Evolutionary conservation across 2,888 invertebrate species (phyloP).

Genomic region (Drosophila bunnanda): DNA sequence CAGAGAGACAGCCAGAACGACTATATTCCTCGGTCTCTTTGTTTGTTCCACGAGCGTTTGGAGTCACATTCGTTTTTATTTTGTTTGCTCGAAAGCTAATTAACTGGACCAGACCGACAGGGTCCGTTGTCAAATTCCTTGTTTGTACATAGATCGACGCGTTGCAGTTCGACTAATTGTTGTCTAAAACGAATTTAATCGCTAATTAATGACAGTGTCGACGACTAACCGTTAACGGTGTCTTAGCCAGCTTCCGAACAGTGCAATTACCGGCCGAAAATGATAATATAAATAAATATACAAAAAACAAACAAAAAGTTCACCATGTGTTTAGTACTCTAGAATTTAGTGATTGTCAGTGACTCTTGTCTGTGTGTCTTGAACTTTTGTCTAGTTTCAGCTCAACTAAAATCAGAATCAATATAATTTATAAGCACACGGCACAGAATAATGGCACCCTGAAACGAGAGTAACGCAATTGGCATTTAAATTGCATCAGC

Average conservation of each 20-base stretch:
- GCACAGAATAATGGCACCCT: slow-evolving; percentile 26
- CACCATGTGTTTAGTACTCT: slow-evolving; percentile 45
- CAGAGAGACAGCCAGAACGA: slow-evolving; percentile 6
- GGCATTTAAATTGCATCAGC: slow-evolving; percentile 75
- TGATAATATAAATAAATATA: not conserved
- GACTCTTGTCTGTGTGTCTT: slow-evolving; percentile 36
- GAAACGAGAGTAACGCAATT: slow-evolving; percentile 54
- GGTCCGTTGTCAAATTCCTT: slow-evolving; percentile 39
- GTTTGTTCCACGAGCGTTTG: slow-evolving; percentile 11
- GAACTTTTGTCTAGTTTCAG: slow-evolving; percentile 54
- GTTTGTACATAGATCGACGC: slow-evolving; percentile 27
- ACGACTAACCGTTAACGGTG: slow-evolving; percentile 51
- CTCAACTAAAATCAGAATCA: slow-evolving; percentile 31
- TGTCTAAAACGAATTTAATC: slow-evolving; percentile 36
- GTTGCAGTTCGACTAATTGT: slow-evolving; percentile 46
- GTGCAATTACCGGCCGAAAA: slow-evolving; percentile 55
- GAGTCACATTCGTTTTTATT: slow-evolving; percentile 33
- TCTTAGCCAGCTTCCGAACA: slow-evolving; percentile 65
- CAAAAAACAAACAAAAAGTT: slow-evolving; percentile 10
- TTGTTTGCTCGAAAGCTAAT: slow-evolving; percentile 43
- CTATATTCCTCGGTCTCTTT: slow-evolving; percentile 5
- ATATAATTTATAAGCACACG: slow-evolving; percentile 32
- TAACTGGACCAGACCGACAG: slow-evolving; percentile 36
- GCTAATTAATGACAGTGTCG: slow-evolving; percentile 58
- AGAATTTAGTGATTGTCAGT: slow-evolving; percentile 37